phyloP scores from a whole-genome alignment of 2,888 invertebrate species.

The Zygaena filipendulae region DNA sequence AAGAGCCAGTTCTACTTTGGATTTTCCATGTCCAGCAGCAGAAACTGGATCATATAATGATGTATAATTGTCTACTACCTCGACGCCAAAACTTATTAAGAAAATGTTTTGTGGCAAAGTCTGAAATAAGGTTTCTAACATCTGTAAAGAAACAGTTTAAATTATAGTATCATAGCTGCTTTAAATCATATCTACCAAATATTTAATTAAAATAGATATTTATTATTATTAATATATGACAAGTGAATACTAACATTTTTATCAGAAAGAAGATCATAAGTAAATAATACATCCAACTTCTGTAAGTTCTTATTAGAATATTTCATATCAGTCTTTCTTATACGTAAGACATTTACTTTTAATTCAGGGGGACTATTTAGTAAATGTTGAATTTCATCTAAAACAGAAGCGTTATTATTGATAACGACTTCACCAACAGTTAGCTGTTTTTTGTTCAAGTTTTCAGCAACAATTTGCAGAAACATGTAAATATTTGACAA shows the following conservation, averaged over 20 bases:
- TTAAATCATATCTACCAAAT: too few relatives aligned
- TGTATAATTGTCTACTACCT: too few relatives aligned
- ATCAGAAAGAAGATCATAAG: conserved; percentile 20
- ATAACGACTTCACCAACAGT: conserved; percentile 20
- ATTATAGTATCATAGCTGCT: too few relatives aligned
- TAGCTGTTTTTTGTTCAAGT: conserved; percentile 20
- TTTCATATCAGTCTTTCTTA: conserved; percentile 11
- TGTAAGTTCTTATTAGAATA: conserved; percentile 8
- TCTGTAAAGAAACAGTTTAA: too few relatives aligned
- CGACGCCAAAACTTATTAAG: too few relatives aligned
- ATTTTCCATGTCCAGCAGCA: too few relatives aligned
- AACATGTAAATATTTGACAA: conserved; percentile 17
- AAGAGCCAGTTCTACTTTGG: conserved; percentile 20
- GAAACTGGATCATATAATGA: too few relatives aligned
- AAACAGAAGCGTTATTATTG: conserved; percentile 13
- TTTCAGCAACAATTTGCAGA: conserved; percentile 27
- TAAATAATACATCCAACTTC: conserved; percentile 19
- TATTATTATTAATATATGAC: too few relatives aligned
- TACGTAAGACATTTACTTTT: conserved; percentile 13
- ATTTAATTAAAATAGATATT: too few relatives aligned
- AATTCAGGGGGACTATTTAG: conserved; percentile 15
- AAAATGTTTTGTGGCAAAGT: too few relatives aligned
- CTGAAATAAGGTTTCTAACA: too few relatives aligned
- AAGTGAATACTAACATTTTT: conserved; percentile 21
- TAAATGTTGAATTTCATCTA: conserved; percentile 13